Conservation (phyloP, 2,888 invertebrate species). For the Atethmia centrago region DNA sequence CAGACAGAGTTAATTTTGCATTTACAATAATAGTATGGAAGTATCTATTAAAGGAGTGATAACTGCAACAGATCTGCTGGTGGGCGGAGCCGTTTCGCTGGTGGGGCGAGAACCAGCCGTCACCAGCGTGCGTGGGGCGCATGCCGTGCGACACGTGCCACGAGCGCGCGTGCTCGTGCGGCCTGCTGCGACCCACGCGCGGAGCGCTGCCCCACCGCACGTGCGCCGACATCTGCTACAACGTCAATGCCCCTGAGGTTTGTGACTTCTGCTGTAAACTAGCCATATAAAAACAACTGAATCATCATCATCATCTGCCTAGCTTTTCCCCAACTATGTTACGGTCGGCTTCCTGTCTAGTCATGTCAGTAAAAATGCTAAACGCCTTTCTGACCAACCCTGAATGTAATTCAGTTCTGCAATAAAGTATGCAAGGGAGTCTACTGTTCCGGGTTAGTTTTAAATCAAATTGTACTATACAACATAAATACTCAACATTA, state of each 20-base stretch:
- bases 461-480: too few species aligned
- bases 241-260: conserved; percentile 75
- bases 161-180: conserved; percentile 75
- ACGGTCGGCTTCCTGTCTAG: not conserved
- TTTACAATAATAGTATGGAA: not conserved
- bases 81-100: conserved; percentile 72
- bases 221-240: conserved; percentile 63
- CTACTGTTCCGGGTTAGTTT: too few species aligned
- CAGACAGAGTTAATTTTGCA: not conserved
- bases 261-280: conserved; percentile 13
- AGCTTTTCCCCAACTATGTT: not conserved
- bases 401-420: too few species aligned
- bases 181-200: conserved; percentile 69
- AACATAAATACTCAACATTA: too few species aligned
- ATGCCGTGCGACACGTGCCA: conserved; percentile 70
- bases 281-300: not conserved
- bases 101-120: conserved; percentile 71
- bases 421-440: too few species aligned
- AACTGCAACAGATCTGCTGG: conserved; percentile 75
- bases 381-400: too few species aligned
- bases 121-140: conserved; percentile 62
- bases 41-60: not conserved
- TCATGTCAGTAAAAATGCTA: too few species aligned
- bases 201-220: conserved; percentile 67
- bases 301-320: not conserved